Percentiles rank a stretch among this genome's conserved stretches.
Evolutionary conservation across 1,140 invertebrate genomes (phyloP).

Genomic region (Tetramorium simillimum): DNA sequence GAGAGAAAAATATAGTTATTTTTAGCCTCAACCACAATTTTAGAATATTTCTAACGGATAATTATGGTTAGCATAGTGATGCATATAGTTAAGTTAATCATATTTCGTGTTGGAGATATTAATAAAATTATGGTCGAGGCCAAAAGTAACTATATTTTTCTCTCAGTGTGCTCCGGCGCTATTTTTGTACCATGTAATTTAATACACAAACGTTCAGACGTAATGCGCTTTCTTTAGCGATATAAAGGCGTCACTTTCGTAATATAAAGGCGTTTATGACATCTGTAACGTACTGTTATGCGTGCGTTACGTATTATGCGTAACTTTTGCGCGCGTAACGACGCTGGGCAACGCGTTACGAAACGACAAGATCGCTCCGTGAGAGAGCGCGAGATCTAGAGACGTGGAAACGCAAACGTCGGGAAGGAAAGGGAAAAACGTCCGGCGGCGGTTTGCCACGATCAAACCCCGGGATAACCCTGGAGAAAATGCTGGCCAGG

Average conservation of each 20-base stretch:
- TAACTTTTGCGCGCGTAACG: neutral
- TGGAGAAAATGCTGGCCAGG: conserved; percentile 59
- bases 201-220: neutral
- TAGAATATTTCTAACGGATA: too few species aligned
- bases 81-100: too few species aligned
- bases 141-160: too few species aligned
- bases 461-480: conserved; percentile 69
- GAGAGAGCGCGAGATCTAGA: conserved; percentile 23
- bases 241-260: neutral
- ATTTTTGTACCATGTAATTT: neutral
- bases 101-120: too few species aligned
- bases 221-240: neutral
- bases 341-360: conserved; percentile 10
- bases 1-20: too few species aligned
- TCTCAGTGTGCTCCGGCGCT: neutral
- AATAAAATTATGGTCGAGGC: too few species aligned
- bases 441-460: conserved; percentile 44
- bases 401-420: neutral
- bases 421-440: conserved; percentile 20
- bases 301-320: neutral
- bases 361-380: conserved; percentile 20
- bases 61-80: too few species aligned
- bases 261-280: neutral
- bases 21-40: too few species aligned
- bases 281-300: neutral